Evolutionary conservation across 2,113 vertebrate species (phyloP).

Genomic region (Chaetodon trifascialis): DNA sequence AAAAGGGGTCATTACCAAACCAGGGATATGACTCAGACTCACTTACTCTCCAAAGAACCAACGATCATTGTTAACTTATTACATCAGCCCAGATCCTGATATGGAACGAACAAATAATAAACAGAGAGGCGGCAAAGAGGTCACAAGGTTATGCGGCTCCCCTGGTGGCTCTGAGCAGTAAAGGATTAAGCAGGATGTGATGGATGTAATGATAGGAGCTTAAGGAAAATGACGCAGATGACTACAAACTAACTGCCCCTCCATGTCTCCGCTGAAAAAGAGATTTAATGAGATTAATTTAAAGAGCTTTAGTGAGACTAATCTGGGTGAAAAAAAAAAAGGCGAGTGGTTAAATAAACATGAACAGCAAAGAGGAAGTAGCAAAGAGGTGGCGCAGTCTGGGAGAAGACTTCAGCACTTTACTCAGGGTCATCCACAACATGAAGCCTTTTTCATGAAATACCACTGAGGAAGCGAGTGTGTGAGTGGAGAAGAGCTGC

Average conservation of each 20-base stretch:
- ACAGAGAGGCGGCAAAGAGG: conserved; percentile 41
- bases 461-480: neutral
- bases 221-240: conserved; percentile 55
- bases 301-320: conserved; percentile 72
- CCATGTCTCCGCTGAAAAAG: conserved; percentile 42
- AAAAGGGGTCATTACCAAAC: conserved; percentile 66
- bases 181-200: conserved; percentile 66
- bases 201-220: conserved; percentile 61
- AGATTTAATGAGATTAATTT: conserved; percentile 71
- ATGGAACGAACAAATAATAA: conserved; percentile 60
- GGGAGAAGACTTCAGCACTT: conserved; percentile 36
- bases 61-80: conserved; percentile 47
- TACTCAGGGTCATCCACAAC: conserved; percentile 38
- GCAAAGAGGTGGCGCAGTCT: conserved; percentile 42
- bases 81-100: conserved; percentile 53
- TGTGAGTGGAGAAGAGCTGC: conserved; percentile 7
- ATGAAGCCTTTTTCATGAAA: conserved; percentile 31
- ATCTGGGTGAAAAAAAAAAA: conserved; percentile 65
- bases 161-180: conserved; percentile 64
- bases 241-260: conserved; percentile 55
- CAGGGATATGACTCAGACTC: conserved; percentile 64
- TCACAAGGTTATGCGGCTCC: conserved; percentile 58
- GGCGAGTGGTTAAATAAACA: conserved; percentile 67
- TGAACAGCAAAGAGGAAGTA: conserved; percentile 37
- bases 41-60: conserved; percentile 39